These are phyloP conservation scores for Gallinago nigripennis DNA, from an alignment of 2,797 vertebrate species.

Conservation along the genomic window DNA sequence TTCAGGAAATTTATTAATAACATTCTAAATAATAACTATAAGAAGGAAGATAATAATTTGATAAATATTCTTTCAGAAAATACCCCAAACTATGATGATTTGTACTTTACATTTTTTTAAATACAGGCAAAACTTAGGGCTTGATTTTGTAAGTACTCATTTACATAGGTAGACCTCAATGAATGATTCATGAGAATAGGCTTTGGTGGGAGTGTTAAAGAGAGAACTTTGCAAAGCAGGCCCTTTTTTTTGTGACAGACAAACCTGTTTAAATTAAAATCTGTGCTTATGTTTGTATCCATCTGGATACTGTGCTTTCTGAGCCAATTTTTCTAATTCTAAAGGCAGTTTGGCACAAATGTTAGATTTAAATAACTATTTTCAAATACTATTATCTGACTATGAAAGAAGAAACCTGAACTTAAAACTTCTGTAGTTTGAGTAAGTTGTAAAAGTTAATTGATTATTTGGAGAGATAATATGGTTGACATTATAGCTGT, in stretches of 20 bases:
- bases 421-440: not conserved
- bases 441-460: not conserved
- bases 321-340: conserved; percentile 3
- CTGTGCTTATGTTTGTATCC: conserved; percentile 24
- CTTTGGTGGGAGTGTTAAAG: not conserved
- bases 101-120: not conserved
- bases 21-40: not conserved
- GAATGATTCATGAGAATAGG: conserved; percentile 18
- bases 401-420: not conserved
- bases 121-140: not conserved
- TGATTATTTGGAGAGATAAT: not conserved
- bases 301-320: conserved; percentile 21
- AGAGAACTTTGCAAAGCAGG: not conserved
- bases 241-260: not conserved
- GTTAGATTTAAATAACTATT: not conserved
- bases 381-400: not conserved
- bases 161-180: not conserved
- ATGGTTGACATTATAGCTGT: not conserved
- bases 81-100: not conserved
- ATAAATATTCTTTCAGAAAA: not conserved
- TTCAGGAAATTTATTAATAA: not conserved
- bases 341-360: not conserved
- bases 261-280: conserved; percentile 36
- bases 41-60: not conserved
- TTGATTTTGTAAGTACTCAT: not conserved